phyloP scores from a whole-genome alignment of 2,888 invertebrate genomes.

The Isotomurus palustris region DNA sequence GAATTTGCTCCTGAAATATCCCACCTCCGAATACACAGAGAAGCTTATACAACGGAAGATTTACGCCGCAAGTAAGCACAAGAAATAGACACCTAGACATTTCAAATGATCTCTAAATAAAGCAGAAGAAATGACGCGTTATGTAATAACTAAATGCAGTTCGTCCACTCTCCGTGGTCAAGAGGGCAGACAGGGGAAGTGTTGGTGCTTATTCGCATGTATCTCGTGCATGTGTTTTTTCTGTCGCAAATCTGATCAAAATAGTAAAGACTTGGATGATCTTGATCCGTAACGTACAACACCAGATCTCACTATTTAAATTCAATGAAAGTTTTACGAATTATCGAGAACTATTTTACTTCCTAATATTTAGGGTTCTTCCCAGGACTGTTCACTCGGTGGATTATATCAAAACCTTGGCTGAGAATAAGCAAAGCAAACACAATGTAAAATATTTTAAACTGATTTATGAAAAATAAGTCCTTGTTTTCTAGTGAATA shows the following conservation, averaged over 20 bases:
- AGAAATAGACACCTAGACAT: neutral
- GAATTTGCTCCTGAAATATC: conserved; percentile 5
- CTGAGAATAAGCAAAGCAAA: neutral
- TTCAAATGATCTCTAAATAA: neutral
- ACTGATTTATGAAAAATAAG: neutral
- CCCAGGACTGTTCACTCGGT: conserved; percentile 7
- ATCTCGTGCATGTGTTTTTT: neutral
- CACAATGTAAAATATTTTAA: neutral
- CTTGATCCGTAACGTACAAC: conserved; percentile 5
- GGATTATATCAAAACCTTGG: neutral
- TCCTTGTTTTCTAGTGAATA: neutral
- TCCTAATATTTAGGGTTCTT: neutral
- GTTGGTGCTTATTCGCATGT: neutral
- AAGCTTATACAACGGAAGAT: no score
- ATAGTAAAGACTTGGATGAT: conserved; percentile 1
- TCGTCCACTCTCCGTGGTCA: neutral
- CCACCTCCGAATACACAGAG: neutral
- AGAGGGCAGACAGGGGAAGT: neutral
- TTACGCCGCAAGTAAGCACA: no score
- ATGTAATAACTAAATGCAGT: no score
- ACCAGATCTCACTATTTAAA: no score
- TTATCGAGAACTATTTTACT: neutral
- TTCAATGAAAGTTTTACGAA: neutral
- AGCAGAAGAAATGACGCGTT: no score
- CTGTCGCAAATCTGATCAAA: neutral